phyloP scores from a whole-genome alignment of 2,888 invertebrate genomes.

The Minunthozetes semirufus region DNA sequence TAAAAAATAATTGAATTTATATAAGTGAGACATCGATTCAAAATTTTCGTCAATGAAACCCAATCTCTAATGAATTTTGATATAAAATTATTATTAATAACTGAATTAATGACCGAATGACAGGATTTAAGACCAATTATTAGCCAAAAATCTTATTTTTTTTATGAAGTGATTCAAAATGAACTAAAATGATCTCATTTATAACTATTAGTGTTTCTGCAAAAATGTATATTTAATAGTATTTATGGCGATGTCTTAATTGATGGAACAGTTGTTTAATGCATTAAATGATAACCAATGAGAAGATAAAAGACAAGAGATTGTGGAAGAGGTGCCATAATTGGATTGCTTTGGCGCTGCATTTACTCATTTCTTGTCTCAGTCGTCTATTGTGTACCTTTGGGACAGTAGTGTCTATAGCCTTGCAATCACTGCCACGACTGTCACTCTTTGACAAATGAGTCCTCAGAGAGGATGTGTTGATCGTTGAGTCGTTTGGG shows the following conservation, averaged over 20 bases:
- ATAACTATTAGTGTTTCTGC: too few species aligned
- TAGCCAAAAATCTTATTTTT: too few species aligned
- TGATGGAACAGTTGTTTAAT: neutral
- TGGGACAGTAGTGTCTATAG: neutral
- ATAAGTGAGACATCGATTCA: too few species aligned
- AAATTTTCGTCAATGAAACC: too few species aligned
- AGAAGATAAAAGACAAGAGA: neutral
- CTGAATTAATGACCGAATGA: too few species aligned
- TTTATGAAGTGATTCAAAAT: too few species aligned
- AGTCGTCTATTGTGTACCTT: neutral
- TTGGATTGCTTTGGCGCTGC: neutral
- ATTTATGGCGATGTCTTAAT: neutral
- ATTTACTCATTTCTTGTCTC: neutral
- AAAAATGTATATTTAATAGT: too few species aligned
- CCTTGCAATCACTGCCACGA: neutral
- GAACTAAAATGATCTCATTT: too few species aligned
- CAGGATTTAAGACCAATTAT: too few species aligned
- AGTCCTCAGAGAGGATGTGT: neutral
- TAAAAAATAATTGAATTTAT: too few species aligned
- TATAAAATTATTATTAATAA: too few species aligned
- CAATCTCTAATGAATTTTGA: too few species aligned
- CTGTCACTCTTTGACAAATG: neutral
- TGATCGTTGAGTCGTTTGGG: neutral
- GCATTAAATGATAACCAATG: neutral
- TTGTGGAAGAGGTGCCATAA: neutral